Base-by-base conservation (phyloP, 2,113 vertebrate genomes). In the Pionites leucogaster region DNA sequence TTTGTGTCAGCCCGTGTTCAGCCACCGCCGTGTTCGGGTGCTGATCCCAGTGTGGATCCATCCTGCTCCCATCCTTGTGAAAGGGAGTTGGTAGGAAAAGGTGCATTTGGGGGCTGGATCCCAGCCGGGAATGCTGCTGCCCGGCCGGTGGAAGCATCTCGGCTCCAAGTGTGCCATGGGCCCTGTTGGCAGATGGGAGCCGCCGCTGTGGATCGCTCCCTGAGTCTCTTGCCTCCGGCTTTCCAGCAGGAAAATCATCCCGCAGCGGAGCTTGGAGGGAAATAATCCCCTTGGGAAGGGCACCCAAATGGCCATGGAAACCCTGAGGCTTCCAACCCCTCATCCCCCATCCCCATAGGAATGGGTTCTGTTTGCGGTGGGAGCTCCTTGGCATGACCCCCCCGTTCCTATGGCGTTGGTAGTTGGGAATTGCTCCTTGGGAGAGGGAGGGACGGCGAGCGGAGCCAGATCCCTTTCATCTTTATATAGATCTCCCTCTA, bases 261-360 rank as follows among this genome's bases (percentile, higher is more conserved):
- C 19, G 52, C 41, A 33, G 64, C 7, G 9, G 70, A 46, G 85
- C 93, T 80, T 14, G 84, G 33, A 89, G 68, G 85, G 63, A 63
- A 86, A 64, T 63, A 72, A 94, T 89, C 9, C 83, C 20, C 62
- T 87, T 47, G 86, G 8, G 74, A 71, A 80, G 72, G 17, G 76
- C 85, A 29, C 60, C 89, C 82, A 80, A 79, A 92, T 5, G 41
- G 86, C 46, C 31, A 90, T 57, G 69, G 71, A 90, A 94, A 90
- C 33, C 33, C 33, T 4, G 52, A 84, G 63, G 57, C 81, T 77
- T 65, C 20, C 55, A 57, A 83, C 76, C 31, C 46, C 20, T 22
- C 46, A 47, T 22, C 19, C 13, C 31, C 50, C 13, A 4, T 37
- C 47, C 28, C 41, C 5, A 3, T 41, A 35, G 37, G 13, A 49